These are phyloP conservation scores for Chaetodon trifascialis DNA, from an alignment of 2,113 vertebrate species.

Conservation along the genomic window DNA sequence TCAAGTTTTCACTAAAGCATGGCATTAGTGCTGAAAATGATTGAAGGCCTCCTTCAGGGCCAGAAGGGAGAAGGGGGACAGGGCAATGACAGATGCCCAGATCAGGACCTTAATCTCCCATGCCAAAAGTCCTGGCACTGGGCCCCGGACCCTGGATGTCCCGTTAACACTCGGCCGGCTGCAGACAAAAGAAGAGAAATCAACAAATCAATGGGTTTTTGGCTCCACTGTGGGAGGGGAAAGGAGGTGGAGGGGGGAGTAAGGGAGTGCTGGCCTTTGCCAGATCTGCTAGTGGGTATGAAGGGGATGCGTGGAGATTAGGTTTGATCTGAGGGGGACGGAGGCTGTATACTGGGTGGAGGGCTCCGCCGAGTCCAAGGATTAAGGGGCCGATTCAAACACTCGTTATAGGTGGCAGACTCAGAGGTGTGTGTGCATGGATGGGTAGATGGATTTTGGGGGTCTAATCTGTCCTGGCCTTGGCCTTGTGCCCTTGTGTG, in stretches of 20 bases:
- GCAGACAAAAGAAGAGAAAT: constrained; percentile 80
- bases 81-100: constrained; percentile 76
- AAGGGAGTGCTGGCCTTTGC: constrained; percentile 39
- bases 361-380: constrained; percentile 61
- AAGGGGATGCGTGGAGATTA: constrained; percentile 71
- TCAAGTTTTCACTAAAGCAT: neutral
- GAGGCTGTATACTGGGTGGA: constrained; percentile 36
- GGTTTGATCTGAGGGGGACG: constrained; percentile 43
- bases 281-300: constrained; percentile 43
- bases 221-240: constrained; percentile 52
- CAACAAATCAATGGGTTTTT: constrained; percentile 82
- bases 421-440: constrained; percentile 55
- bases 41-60: constrained; percentile 9
- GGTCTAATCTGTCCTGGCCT: constrained; percentile 75
- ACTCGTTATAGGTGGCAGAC: constrained; percentile 61
- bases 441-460: constrained; percentile 51
- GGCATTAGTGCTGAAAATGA: constrained; percentile 28
- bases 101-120: constrained; percentile 74
- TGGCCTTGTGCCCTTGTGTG: constrained; percentile 70
- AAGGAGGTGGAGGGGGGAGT: constrained; percentile 31
- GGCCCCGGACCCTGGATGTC: constrained; percentile 69
- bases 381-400: constrained; percentile 74
- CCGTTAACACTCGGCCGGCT: constrained; percentile 66
- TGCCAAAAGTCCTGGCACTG: constrained; percentile 76
- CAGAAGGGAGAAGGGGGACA: constrained; percentile 28